Evolutionary conservation across 2,113 vertebrate genomes (phyloP), one percentile per base, ranked within the genome.

Genomic region (Protobothrops mucrosquamatus): DNA sequence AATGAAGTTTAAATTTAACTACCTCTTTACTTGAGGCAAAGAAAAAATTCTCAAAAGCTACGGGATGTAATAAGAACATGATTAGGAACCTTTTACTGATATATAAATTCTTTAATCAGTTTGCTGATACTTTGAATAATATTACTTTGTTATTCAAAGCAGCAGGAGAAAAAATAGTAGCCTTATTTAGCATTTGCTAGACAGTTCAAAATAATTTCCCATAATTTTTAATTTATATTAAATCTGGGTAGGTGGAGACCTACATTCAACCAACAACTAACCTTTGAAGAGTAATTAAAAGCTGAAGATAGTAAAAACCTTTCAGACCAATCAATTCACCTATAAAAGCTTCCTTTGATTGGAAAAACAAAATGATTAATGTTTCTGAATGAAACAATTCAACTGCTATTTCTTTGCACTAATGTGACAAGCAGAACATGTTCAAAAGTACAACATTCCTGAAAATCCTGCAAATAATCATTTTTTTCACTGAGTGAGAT

Each of bases 311-410:
- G 89, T 89, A 92, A 92, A 89, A 24, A 81, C 3, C 51, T n/a
- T 20, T 81, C 34, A 48, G 87, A 61, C 23, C 52, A 74, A 56
- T 92, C 87, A 46, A 57, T 74, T 92, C 43, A 48, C 88, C 20
- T 85, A 34, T 74, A 89, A 85, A 89, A 85, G 69, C 54, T 59
- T 34, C n/a, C 29, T 85, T 92, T 92, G 69, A 89, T 85, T 89
- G 69, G 43, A 85, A 92, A 69, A 85, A 43, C 39, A 85, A 85
- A 92, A 89, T 85, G 54, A 85, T 92, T 92, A 85, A 92, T 59
- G 69, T 92, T 89, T 92, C 51, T 74, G 39, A 43, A 48, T 92
- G 64, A 54, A 81, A 54, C 64, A 34, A 57, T 92, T 89, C 59
- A 34, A 29, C 26, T 46, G 26, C 54, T 85, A 85, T 85, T 51